Evolutionary conservation across 2,113 vertebrate genomes (phyloP).

Genomic region (Cephalopterus ornatus): DNA sequence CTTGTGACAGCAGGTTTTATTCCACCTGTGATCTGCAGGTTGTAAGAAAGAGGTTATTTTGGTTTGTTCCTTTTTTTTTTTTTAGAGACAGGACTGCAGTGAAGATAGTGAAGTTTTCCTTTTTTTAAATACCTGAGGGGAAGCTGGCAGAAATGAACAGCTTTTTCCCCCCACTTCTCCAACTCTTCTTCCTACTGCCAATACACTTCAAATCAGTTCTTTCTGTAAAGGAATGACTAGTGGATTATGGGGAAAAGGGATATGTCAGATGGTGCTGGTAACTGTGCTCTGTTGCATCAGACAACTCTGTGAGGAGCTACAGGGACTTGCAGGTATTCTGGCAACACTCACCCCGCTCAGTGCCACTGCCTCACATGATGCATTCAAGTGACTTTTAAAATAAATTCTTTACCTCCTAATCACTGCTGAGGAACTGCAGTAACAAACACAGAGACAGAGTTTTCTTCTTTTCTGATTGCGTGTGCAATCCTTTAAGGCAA

Average conservation of each 20-base stretch:
- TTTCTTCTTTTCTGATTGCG: not conserved
- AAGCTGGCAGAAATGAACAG: constrained; percentile 30
- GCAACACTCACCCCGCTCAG: not conserved
- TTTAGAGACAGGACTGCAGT: constrained; percentile 33
- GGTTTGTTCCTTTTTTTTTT: not conserved
- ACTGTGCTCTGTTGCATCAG: constrained; percentile 33
- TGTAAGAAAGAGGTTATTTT: constrained; percentile 20
- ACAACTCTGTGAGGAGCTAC: constrained; percentile 31
- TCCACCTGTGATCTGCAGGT: not conserved
- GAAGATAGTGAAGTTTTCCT: constrained; percentile 49
- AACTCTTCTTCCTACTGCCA: constrained; percentile 24
- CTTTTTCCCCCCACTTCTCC: not conserved
- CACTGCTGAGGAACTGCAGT: not conserved
- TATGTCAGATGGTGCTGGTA: constrained; percentile 31
- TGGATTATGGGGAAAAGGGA: constrained; percentile 42
- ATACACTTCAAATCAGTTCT: not conserved
- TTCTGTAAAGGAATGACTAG: constrained; percentile 35
- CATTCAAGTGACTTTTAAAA: not conserved
- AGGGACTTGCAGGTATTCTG: constrained; percentile 47
- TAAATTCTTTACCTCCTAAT: not conserved
- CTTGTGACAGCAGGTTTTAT: not conserved
- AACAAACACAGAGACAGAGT: not conserved
- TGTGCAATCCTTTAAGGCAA: not conserved
- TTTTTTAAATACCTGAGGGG: constrained; percentile 53
- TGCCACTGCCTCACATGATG: constrained; percentile 26